Base-by-base conservation (phyloP, 64 coral and sea anemone genomes). In the Trachythela sp. region DNA sequence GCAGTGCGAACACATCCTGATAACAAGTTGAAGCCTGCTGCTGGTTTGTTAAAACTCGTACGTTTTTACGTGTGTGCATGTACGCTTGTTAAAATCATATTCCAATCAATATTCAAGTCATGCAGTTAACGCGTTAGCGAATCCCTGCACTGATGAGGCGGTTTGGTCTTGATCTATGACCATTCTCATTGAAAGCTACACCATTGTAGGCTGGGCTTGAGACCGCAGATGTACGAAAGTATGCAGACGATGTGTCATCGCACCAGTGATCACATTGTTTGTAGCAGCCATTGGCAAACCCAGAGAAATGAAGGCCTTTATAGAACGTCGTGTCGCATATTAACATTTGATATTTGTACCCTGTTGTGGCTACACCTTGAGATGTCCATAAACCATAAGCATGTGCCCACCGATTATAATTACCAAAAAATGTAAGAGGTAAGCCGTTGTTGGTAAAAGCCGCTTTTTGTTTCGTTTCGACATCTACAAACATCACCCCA, bases 141-240 rank as follows among this genome's bases (percentile, higher is more conserved):
- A 91, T 22, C 15, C 89, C 89, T 0, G 67, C 89, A 70, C 89
- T 86, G 0, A 91, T 91, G 10, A 91, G 89, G 0, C 59, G 54
- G 14, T 29, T 27, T 27, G 24, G 36, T 32, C 32, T 0, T 9
- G 58, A 22, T 18, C 29, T 59, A 45, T 45, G 42, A 45, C 42
- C 42, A 45, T 45, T 45, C 42, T 45, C 42, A 11, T 45, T 45
- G 42, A 91, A 91, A 15, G 89, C 83, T 0, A 91, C 89, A 36
- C 89, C 89, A 0, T 1, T 39, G 39, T 37, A 91, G 15, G 26
- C 0, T 1, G 11, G 1, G 0, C 0, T 3, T 39, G 39, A 41
- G 34, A 84, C 17, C 6, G 89, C 38, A 45, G 42, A 45, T 49
- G 89, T 86, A 13, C 83, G 89, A 34, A 86, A 91, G 83, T 91